Percentiles rank a stretch among this genome's conserved stretches.
phyloP scores from a whole-genome alignment of 2,888 invertebrate species.

The Trissonchulus sp. region DNA sequence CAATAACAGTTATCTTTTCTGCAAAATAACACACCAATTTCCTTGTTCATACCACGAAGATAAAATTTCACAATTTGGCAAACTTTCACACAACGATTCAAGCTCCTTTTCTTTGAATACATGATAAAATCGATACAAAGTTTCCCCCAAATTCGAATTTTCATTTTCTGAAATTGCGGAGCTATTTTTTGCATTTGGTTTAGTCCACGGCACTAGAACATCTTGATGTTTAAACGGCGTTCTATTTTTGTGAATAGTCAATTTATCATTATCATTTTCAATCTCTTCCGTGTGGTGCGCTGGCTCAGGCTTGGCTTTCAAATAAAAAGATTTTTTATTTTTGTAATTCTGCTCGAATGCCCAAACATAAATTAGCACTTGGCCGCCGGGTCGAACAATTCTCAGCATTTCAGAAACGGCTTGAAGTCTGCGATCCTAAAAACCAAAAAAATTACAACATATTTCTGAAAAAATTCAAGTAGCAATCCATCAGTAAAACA shows the following conservation, averaged over 20 bases:
- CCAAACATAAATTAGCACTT: slow-evolving; percentile 88
- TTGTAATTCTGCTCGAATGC: slow-evolving; percentile 75
- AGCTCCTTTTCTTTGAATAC: slow-evolving; percentile 48
- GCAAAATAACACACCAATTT: slow-evolving; percentile 45
- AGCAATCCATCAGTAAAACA: slow-evolving; percentile 10
- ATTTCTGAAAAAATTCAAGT: slow-evolving; percentile 20
- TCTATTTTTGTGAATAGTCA: slow-evolving; percentile 81
- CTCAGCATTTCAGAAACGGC: slow-evolving; percentile 73
- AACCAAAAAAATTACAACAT: slow-evolving; percentile 34
- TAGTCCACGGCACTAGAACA: slow-evolving; percentile 91
- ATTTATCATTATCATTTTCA: slow-evolving; percentile 35
- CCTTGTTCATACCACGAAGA: slow-evolving; percentile 46
- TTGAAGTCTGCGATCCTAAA: slow-evolving; percentile 66
- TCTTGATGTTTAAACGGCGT: slow-evolving; percentile 84
- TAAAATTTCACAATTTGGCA: slow-evolving; percentile 37
- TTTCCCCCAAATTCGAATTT: neutral
- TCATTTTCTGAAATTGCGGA: neutral
- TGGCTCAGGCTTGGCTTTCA: slow-evolving; percentile 58
- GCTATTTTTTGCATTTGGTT: slow-evolving; percentile 21
- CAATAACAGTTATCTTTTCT: slow-evolving; percentile 37
- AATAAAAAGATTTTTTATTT: slow-evolving; percentile 64
- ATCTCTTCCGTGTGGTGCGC: slow-evolving; percentile 16
- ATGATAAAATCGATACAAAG: slow-evolving; percentile 46
- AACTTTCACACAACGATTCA: slow-evolving; percentile 39
- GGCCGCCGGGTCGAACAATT: slow-evolving; percentile 66